These are phyloP conservation scores for Brachyhypopomus gauderio DNA, from an alignment of 2,113 vertebrate species.

Conservation along the genomic window DNA sequence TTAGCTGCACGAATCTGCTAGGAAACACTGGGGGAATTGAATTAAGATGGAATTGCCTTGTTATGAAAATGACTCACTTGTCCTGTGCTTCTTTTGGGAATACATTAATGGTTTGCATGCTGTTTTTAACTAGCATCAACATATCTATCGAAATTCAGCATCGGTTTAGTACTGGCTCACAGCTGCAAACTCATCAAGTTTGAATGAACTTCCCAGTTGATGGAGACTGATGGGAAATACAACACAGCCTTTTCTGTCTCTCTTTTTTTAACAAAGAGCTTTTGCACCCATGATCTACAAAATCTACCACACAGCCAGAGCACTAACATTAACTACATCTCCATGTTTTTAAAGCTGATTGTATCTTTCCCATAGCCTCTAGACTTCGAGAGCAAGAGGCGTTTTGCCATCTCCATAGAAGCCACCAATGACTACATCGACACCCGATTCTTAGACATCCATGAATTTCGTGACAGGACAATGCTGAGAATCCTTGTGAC, in stretches of 20 bases:
- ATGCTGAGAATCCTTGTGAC: slow-evolving; percentile 83
- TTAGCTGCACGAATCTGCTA: slow-evolving; percentile 17
- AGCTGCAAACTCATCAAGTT: slow-evolving; percentile 60
- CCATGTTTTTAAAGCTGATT: not conserved
- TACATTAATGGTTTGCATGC: slow-evolving; percentile 55
- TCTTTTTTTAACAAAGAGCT: not conserved
- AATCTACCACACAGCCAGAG: not conserved
- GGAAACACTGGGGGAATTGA: slow-evolving; percentile 42
- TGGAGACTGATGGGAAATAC: not conserved
- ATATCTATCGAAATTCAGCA: slow-evolving; percentile 49
- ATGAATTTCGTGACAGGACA: slow-evolving; percentile 77
- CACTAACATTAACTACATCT: not conserved
- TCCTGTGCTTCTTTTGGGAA: slow-evolving; percentile 48
- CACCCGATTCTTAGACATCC: slow-evolving; percentile 68
- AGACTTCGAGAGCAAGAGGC: slow-evolving; percentile 84
- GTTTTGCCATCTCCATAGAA: slow-evolving; percentile 78
- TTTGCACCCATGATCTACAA: not conserved
- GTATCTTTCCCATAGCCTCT: slow-evolving; percentile 73
- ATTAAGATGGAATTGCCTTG: slow-evolving; percentile 42
- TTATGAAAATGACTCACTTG: slow-evolving; percentile 49
- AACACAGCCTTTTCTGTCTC: not conserved
- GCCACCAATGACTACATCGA: slow-evolving; percentile 80
- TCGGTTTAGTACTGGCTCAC: slow-evolving; percentile 54
- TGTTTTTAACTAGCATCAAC: slow-evolving; percentile 54
- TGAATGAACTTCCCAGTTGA: slow-evolving; percentile 44